A percentile compares a stretch with the other conserved stretches of the same genome.
Conservation (phyloP, 2,888 invertebrate species). For the Lasioglossum lativentre region DNA sequence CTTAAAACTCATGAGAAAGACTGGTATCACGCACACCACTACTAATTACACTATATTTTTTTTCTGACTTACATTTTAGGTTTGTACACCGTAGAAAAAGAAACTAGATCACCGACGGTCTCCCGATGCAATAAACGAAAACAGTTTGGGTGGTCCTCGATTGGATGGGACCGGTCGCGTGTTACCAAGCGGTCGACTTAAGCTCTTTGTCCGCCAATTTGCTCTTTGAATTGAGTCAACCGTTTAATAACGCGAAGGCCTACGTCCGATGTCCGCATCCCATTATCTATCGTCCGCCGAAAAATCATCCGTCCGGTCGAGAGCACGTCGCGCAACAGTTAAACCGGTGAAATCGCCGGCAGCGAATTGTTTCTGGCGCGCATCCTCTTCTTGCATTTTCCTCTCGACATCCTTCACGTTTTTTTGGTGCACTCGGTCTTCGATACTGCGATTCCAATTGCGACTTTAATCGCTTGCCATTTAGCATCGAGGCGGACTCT, state of each 20-base stretch:
- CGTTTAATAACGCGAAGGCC: conserved; percentile 71
- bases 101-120: conserved; percentile 45
- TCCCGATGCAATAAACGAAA: conserved; percentile 41
- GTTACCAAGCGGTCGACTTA: conserved; percentile 82
- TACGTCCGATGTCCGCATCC: conserved; percentile 43
- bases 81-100: neutral
- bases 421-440: neutral
- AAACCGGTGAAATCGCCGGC: neutral
- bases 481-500: too few relatives aligned
- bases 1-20: too few relatives aligned
- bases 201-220: conserved; percentile 81
- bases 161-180: conserved; percentile 78
- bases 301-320: conserved; percentile 27
- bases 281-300: conserved; percentile 49
- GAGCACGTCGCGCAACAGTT: conserved; percentile 1
- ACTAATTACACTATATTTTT: too few relatives aligned
- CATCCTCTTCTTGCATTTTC: neutral
- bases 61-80: too few relatives aligned
- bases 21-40: too few relatives aligned
- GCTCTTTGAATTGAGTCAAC: conserved; percentile 78
- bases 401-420: neutral
- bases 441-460: too few relatives aligned
- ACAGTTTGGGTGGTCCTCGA: conserved; percentile 81
- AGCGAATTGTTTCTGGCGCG: neutral
- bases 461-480: too few relatives aligned